phyloP scores from a whole-genome alignment of 2,888 invertebrate species.

The Euspilapteryx auroguttella region DNA sequence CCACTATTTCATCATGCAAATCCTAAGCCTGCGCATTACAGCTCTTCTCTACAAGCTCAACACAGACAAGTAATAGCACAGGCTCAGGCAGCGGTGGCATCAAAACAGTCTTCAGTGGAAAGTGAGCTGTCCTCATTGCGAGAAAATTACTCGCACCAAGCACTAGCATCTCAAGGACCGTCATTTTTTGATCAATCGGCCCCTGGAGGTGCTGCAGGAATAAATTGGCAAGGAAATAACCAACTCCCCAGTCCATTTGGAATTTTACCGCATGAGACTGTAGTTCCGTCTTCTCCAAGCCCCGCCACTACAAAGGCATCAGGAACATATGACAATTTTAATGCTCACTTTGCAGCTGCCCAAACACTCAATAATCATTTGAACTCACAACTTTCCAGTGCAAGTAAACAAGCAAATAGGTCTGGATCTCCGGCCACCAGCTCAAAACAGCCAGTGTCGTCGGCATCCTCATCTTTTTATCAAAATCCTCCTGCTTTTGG shows the following conservation, averaged over 20 bases:
- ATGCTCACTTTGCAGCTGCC: slow-evolving; percentile 69
- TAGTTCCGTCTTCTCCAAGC: slow-evolving; percentile 67
- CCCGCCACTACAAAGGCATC: slow-evolving; percentile 62
- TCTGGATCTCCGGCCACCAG: slow-evolving; percentile 58
- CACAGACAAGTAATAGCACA: slow-evolving; percentile 69
- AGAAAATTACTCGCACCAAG: slow-evolving; percentile 65
- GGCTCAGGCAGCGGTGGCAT: slow-evolving; percentile 57
- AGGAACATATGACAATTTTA: slow-evolving; percentile 68
- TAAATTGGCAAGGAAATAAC: slow-evolving; percentile 76
- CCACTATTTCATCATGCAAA: slow-evolving; percentile 81
- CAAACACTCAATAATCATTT: slow-evolving; percentile 67
- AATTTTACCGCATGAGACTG: slow-evolving; percentile 77
- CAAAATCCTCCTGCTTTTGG: slow-evolving; percentile 65
- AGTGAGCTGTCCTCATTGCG: slow-evolving; percentile 58
- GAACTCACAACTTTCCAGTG: slow-evolving; percentile 64
- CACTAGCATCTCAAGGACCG: slow-evolving; percentile 58
- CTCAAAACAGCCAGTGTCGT: slow-evolving; percentile 53
- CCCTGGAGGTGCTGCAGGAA: slow-evolving; percentile 43
- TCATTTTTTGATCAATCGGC: slow-evolving; percentile 70
- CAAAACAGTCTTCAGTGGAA: slow-evolving; percentile 58
- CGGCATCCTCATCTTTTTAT: slow-evolving; percentile 63
- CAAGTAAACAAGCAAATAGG: slow-evolving; percentile 57
- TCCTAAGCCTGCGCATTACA: slow-evolving; percentile 74
- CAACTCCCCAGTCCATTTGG: slow-evolving; percentile 75
- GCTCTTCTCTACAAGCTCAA: slow-evolving; percentile 65